A percentile compares a stretch with the other conserved stretches of the same genome.
phyloP scores from a whole-genome alignment of 2,797 vertebrate species.

The Macrochelys suwanniensis region DNA sequence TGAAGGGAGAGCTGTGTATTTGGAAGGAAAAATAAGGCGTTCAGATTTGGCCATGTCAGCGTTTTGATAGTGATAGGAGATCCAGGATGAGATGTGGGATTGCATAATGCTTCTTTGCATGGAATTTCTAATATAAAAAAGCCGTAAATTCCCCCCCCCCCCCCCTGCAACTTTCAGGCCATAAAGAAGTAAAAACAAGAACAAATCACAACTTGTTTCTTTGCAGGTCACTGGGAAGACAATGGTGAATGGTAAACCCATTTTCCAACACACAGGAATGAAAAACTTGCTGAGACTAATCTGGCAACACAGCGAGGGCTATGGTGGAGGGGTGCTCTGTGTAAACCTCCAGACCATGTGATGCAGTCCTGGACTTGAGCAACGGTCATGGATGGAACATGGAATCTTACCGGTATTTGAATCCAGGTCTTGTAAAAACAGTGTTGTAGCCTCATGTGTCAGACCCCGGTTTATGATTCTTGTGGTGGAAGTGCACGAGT shows the following conservation, averaged over 20 bases:
- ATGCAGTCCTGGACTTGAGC: not conserved
- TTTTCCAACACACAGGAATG: not conserved
- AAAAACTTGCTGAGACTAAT: not conserved
- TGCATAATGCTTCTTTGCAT: not conserved
- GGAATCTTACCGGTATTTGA: not conserved
- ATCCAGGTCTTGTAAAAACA: not conserved
- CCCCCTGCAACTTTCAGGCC: not conserved
- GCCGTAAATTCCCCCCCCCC: not conserved
- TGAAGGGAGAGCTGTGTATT: not conserved
- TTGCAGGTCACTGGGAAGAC: not conserved
- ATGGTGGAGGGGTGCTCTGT: accelerated
- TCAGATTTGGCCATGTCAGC: not conserved
- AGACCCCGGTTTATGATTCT: too few relatives aligned
- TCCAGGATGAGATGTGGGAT: not conserved
- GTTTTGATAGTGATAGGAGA: not conserved
- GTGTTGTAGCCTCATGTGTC: not conserved
- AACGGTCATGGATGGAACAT: not conserved
- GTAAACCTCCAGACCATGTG: accelerated
- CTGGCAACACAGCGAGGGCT: not conserved
- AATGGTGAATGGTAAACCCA: not conserved
- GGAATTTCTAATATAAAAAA: not conserved
- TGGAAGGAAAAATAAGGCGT: not conserved
- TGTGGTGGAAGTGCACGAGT: not conserved
- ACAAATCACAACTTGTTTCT: not conserved
- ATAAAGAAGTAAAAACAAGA: not conserved